Percentiles rank a stretch among this genome's conserved stretches.
Evolutionary conservation across 2,888 invertebrate species (phyloP).

Genomic region (Orthonychiurus folsomi): DNA sequence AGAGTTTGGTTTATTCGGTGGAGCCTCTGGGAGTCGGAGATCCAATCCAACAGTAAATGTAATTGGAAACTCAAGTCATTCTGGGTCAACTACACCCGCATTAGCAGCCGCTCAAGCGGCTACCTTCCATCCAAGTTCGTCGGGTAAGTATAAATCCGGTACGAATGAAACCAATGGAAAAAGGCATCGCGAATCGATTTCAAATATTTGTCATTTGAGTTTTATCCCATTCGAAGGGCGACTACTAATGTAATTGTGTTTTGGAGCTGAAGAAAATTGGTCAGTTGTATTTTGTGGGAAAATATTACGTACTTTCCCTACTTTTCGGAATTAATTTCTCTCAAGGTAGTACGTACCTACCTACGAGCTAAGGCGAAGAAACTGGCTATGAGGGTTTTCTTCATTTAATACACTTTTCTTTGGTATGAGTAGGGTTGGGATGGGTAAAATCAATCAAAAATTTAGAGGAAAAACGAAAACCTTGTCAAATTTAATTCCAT

Average conservation of each 20-base stretch:
- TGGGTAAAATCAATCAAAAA: too few species aligned
- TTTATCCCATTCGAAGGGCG: too few species aligned
- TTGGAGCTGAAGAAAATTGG: not conserved
- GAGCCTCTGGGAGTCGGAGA: conserved; percentile 16
- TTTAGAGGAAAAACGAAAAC: too few species aligned
- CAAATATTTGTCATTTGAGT: not conserved
- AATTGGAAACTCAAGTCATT: conserved; percentile 22
- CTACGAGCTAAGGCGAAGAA: too few species aligned
- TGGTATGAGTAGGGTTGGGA: too few species aligned
- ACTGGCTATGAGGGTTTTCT: too few species aligned
- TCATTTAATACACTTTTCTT: too few species aligned
- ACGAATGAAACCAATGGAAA: conserved; percentile 7
- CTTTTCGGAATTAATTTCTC: not conserved
- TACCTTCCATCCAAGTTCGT: conserved; percentile 28
- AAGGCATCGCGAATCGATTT: too few species aligned
- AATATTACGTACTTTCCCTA: not conserved
- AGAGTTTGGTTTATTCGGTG: conserved; percentile 26
- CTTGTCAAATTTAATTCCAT: too few species aligned
- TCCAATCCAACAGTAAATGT: conserved; percentile 40
- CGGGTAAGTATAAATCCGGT: too few species aligned
- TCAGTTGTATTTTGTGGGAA: not conserved
- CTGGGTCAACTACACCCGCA: conserved; percentile 35
- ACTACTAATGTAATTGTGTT: conserved; percentile 1
- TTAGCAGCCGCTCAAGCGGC: conserved; percentile 28
- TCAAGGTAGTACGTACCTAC: too few species aligned